phyloP scores from a whole-genome alignment of 1,140 invertebrate species.

The Heterodera carotae region DNA sequence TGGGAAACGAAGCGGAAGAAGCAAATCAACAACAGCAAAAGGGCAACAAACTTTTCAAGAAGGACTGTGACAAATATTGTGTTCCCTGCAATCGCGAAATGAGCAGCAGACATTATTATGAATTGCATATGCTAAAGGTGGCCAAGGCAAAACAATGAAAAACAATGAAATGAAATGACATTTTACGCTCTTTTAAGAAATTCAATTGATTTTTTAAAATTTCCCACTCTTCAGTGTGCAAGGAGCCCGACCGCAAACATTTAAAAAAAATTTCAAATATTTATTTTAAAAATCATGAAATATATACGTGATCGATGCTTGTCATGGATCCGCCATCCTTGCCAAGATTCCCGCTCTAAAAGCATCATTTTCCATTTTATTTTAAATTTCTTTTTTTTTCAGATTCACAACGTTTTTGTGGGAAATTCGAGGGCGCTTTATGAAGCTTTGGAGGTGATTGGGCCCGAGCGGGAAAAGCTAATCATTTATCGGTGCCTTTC shows the following conservation, averaged over 20 bases:
- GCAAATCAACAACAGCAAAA: neutral
- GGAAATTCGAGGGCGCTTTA: neutral
- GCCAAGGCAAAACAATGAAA: no score
- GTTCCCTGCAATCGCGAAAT: constrained; percentile 22
- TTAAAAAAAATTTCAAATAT: no score
- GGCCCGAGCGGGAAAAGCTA: constrained; percentile 4
- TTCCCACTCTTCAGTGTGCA: no score
- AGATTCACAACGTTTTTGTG: constrained; percentile 28
- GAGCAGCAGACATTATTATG: constrained; percentile 23
- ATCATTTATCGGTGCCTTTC: constrained; percentile 17
- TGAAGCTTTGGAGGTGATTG: constrained; percentile 5
- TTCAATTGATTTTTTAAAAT: no score
- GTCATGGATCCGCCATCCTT: no score
- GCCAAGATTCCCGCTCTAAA: no score
- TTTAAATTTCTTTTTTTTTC: neutral
- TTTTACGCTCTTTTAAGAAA: no score
- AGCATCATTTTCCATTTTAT: no score
- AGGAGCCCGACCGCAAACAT: no score
- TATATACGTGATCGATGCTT: no score
- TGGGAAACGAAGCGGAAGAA: neutral
- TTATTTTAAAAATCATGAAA: no score
- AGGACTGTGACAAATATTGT: constrained; percentile 24
- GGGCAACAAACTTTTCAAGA: neutral
- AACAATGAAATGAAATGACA: neutral
- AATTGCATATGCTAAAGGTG: constrained; percentile 30